Evolutionary conservation across 2,113 vertebrate genomes (phyloP), one percentile per base, ranked within the genome.

Genomic region (Neomonachus schauinslandi): DNA sequence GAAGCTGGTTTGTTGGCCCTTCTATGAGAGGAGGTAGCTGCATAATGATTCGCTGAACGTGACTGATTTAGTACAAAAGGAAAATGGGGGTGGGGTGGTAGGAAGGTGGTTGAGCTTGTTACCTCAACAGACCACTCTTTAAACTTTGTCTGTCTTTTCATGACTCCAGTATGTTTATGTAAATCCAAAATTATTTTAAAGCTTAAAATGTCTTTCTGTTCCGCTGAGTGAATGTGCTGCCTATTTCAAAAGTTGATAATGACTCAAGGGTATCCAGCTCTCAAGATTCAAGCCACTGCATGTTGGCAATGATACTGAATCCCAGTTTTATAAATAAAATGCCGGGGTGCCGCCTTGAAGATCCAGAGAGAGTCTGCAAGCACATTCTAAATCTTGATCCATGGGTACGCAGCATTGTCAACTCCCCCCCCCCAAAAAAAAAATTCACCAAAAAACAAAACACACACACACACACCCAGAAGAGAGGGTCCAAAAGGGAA

Each of bases 301-400:
- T 97, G 97, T 98, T 95, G 97, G 93, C 98, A 94, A 94, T 95
- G 97, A 97, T 98, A 98, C 85, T 94, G 97, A 97, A 98, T 98
- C 96, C 97, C 84, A 39, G 96, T 97, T 98, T 98, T 99, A 98
- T 98, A 99, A 99, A 98, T 98, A 98, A 98, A 98, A 97, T 98
- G 96, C 94, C 65, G 80, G 98, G 91, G 96, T 98, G 97, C 98
- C 72, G 96, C 98, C 97, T 98, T 97, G 94, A 98, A 95, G 98
- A 98, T 98, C 98, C 98, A 98, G 97, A 98, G 97, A 98, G 98
- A 98, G 98, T 80, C 88, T 63, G 89, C 65, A 91, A 97, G 88
- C 88, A 98, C 42, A 88, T 9, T 59, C 76, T 96, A 12, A 95
- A 82, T 83, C 92, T 93, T 24, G 92, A 93, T 95, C 94, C 74